A percentile compares a stretch with the other conserved stretches of the same genome.
Conservation (phyloP, 1,140 invertebrate genomes). For the Lordiphosa collinella region DNA sequence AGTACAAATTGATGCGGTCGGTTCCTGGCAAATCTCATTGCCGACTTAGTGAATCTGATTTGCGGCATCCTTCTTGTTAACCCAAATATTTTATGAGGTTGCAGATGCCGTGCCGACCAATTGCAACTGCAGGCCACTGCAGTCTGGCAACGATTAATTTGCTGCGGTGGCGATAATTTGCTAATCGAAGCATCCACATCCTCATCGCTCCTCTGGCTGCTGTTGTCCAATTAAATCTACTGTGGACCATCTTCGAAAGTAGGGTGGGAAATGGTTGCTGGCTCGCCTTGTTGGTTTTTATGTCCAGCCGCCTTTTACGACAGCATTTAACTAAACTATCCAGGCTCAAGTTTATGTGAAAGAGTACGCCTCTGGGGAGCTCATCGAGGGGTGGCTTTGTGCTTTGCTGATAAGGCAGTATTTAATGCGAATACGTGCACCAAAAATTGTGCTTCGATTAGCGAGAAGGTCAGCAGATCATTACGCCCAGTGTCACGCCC, state of each 20-base stretch:
- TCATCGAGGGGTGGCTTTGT: conserved; percentile 7
- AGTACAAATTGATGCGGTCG: conserved; percentile 45
- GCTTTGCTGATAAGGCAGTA: conserved; percentile 50
- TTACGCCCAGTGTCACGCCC: conserved; percentile 49
- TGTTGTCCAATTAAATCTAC: conserved; percentile 51
- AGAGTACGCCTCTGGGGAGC: conserved; percentile 22
- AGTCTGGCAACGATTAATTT: conserved; percentile 55
- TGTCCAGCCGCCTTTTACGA: conserved; percentile 47
- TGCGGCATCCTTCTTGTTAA: conserved; percentile 57
- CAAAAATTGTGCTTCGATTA: conserved; percentile 45
- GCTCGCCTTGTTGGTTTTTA: conserved; percentile 26
- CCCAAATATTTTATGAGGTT: conserved; percentile 41
- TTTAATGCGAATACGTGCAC: conserved; percentile 62
- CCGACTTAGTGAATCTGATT: conserved; percentile 69
- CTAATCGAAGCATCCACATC: conserved; percentile 52
- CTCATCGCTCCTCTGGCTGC: conserved; percentile 14
- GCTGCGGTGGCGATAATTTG: conserved; percentile 66
- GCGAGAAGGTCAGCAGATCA: conserved; percentile 39
- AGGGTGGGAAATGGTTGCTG: conserved; percentile 44
- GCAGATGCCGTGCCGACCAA: conserved; percentile 22
- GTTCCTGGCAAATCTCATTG: conserved; percentile 41
- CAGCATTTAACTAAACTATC: conserved; percentile 72
- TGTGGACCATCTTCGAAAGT: conserved; percentile 34
- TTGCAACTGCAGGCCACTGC: conserved; percentile 19
- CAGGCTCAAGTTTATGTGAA: background rate